Percentiles rank a stretch among this genome's conserved stretches.
phyloP scores from a whole-genome alignment of 2,888 invertebrate genomes.

The Cryptocephalus primarius region DNA sequence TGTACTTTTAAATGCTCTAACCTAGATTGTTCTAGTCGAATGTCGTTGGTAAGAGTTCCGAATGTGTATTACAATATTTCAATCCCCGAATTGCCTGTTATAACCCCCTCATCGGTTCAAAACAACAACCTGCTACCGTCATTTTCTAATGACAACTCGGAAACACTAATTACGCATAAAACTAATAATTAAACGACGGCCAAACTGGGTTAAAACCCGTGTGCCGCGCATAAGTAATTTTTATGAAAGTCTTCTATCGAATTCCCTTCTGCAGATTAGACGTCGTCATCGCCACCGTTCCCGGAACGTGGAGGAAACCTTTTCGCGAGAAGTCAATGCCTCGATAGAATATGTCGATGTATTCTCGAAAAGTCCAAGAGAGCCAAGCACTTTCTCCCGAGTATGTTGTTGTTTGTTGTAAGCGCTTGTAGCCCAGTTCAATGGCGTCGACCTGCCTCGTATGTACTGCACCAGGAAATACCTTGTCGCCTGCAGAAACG shows the following conservation, averaged over 20 bases:
- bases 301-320: not conserved
- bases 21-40: no score
- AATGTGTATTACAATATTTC: no score
- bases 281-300: not conserved
- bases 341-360: constrained; percentile 19
- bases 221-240: constrained; percentile 1
- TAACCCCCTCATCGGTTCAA: no score
- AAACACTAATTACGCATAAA: no score
- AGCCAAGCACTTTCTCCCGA: constrained; percentile 30
- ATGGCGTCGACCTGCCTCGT: constrained; percentile 1
- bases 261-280: not conserved
- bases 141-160: no score
- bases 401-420: not conserved
- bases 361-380: constrained; percentile 31
- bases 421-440: not conserved
- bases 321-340: constrained; percentile 26
- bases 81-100: no score
- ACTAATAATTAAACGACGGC: no score
- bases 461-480: constrained; percentile 7
- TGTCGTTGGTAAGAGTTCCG: no score
- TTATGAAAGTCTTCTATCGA: constrained; percentile 2
- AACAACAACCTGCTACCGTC: no score
- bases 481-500: constrained; percentile 1
- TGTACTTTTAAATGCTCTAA: no score
- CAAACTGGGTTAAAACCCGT: constrained; percentile 2